Base-by-base conservation (phyloP, 2,888 invertebrate genomes). In the Itoplectis maculator region DNA sequence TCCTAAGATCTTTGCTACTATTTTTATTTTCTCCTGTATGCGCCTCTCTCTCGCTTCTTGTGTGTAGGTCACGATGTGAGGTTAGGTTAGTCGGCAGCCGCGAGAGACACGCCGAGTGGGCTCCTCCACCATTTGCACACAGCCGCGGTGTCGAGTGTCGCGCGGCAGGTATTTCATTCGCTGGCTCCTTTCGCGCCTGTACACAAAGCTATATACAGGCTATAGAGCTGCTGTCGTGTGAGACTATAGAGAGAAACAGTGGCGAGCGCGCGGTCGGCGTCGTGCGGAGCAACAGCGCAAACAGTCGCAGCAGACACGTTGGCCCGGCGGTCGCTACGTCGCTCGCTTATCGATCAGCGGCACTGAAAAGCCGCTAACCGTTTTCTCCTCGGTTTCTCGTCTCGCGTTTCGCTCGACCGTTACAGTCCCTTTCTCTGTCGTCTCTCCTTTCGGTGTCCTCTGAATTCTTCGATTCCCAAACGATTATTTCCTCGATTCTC, bases 331-430 rank as follows among this genome's bases (percentile, higher is more conserved):
- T 54, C 59, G 54, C 56, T 49, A 51, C 65, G 49, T 61, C 42
- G 76, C 70, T 70, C 68, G 61, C 66, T 72, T 82, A 82, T 82
- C 82, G 82, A 82, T 82, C 82, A 82, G 79, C 73, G 69, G 66
- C 79, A 65, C 79, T 79, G 75, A 75, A 54, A 75, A 54, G 75
- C 51, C 74, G 49, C 54, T 56, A 66, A n/a, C n/a, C 49, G 72
- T 76, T 76, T 72, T 56, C 70, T 20, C 11, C 59, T 47, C 15
- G 35, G 37, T 72, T 72, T 56, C 66, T 54, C 76, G 45, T 61
- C 29, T 65, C 77, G 70, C 66, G 59, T 72, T 54, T 78, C 35
- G 54, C 13, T 15, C 77, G 63, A 49, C 63, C 79, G 72, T 69
- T 78, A n/a, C n/a, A 69, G 47, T 73, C 68, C 51, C 77, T 78